phyloP scores from a whole-genome alignment of 2,888 invertebrate species.

The Ganaspis brasiliensis region DNA sequence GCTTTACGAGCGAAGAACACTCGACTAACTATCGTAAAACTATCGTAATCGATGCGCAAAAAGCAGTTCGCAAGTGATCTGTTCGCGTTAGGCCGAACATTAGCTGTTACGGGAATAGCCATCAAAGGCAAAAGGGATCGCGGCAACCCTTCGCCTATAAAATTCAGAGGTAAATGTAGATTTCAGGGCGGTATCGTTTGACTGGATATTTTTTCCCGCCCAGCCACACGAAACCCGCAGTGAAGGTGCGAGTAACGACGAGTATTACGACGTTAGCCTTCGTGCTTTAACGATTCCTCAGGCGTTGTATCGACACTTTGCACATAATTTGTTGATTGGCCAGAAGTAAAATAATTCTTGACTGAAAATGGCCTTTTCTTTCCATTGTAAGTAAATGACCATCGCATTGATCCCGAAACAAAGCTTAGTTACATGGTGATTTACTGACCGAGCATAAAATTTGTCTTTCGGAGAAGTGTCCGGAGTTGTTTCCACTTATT shows the following conservation, averaged over 20 bases:
- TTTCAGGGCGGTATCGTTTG: conserved; percentile 76
- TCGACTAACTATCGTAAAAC: conserved; percentile 74
- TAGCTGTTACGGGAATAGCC: conserved; percentile 75
- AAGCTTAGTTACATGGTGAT: conserved; percentile 21
- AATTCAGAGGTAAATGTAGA: conserved; percentile 76
- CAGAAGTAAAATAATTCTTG: conserved; percentile 69
- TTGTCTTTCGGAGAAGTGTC: conserved; percentile 20
- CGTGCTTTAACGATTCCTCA: conserved; percentile 53
- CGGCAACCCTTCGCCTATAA: conserved; percentile 69
- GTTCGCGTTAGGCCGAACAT: conserved; percentile 72
- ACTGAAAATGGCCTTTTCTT: conserved; percentile 46
- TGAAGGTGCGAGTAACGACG: conserved; percentile 65
- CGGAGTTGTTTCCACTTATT: background rate
- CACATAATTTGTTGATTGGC: conserved; percentile 67
- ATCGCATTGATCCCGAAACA: conserved; percentile 25
- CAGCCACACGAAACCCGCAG: conserved; percentile 63
- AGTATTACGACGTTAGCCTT: conserved; percentile 64
- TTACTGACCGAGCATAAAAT: conserved; percentile 11
- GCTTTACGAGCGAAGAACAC: conserved; percentile 74
- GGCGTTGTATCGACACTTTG: conserved; percentile 67
- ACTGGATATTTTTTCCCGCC: conserved; percentile 63
- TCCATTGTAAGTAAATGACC: conserved; percentile 46
- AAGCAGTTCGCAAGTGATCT: conserved; percentile 68
- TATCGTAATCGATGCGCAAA: conserved; percentile 76
- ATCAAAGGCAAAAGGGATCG: conserved; percentile 63